Base-by-base conservation (phyloP, 2,888 invertebrate species). In the Bembecia ichneumoniformis region DNA sequence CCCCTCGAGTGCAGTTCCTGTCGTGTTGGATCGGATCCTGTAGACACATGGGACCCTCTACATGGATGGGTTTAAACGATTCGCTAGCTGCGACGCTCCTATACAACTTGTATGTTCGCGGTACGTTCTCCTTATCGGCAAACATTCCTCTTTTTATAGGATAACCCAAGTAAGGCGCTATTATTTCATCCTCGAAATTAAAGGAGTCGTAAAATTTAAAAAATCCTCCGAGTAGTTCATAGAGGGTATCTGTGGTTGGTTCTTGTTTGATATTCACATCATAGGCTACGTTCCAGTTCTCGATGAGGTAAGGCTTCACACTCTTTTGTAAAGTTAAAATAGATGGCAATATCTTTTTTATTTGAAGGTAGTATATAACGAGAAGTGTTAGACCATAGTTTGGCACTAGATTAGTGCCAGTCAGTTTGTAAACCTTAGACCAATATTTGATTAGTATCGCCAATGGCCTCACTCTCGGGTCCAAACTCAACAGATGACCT, bases 401-500 rank as follows among this genome's bases (percentile, higher is more conserved):
- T 0, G 91, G 88, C 58, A 94, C 78, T 50, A 82, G 78, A 52
- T 87, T 88, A 40, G 74, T 82, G 36, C 90, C 89, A 0, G 89
- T 83, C 1, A 94, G 68, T 5, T 87, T 79, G 51, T 90, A 87
- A 3, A 88, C 77, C 66, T 90, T 92, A 0, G 90, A 91, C 94
- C 94, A 95, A 62, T 91, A 92, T 66, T 94, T 94, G 0, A 95
- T 68, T n/a, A 93, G 71, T 44, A 93, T 65, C 63, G 92, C 87
- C 0, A 92, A 63, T 0, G 89, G 84, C 35, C 87, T 78, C 0
- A 93, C 71, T 52, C 91, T 86, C 0, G 54, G 52, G 61, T 94
- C 92, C 0, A 87, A 62, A 3, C 71, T 66, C 10, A 93, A 64
- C 46, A 91, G 82, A 55, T 89, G 88, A 7, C 79, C 79, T 15